Percentiles rank a stretch among this genome's conserved stretches.
These are phyloP conservation scores for Labeo calbasu DNA, from an alignment of 2,797 vertebrate species.

Conservation along the genomic window DNA sequence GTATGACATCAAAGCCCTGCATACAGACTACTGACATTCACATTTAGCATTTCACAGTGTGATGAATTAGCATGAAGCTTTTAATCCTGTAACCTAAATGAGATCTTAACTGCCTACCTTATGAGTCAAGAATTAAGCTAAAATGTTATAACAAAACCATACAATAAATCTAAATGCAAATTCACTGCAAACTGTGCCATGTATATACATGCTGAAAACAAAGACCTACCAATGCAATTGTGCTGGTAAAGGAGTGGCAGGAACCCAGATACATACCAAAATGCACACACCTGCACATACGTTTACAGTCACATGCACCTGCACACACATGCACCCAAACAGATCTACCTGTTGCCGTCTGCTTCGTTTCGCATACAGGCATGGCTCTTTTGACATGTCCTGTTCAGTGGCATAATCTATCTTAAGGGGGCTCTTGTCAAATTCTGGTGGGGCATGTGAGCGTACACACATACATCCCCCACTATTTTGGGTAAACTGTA, in stretches of 20 bases:
- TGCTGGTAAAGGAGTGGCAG: neutral
- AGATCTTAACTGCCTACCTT: neutral
- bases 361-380: slow-evolving; percentile 3
- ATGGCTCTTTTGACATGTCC: slow-evolving; percentile 4
- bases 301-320: slow-evolving; percentile 18
- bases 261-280: neutral
- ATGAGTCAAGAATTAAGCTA: neutral
- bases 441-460: slow-evolving; percentile 23
- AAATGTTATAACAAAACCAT: neutral
- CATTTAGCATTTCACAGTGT: neutral
- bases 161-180: slow-evolving; percentile 13
- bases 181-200: neutral
- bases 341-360: slow-evolving; percentile 36
- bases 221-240: neutral
- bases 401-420: slow-evolving; percentile 13
- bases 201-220: neutral
- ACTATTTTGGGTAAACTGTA: slow-evolving; percentile 78
- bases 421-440: slow-evolving; percentile 16
- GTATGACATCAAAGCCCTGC: neutral
- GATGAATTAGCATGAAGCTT: neutral
- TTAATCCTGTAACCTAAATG: neutral
- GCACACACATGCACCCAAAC: slow-evolving; percentile 10
- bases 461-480: slow-evolving; percentile 45
- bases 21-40: slow-evolving; percentile 3
- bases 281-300: neutral